phyloP scores from a whole-genome alignment of 2,888 invertebrate species.

The Papilio protenor region DNA sequence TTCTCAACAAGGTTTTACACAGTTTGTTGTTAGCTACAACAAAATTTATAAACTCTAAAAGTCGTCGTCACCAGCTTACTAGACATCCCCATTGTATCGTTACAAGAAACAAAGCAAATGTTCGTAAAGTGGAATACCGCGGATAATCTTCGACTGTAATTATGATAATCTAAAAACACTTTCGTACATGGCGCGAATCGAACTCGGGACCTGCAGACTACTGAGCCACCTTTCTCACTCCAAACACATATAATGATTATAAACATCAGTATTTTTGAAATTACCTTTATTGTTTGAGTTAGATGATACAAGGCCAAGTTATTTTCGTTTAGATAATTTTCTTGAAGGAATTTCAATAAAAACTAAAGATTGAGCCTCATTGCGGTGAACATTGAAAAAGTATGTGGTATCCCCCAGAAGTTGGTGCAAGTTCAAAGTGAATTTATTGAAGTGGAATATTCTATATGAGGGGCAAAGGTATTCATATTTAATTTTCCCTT shows the following conservation, averaged over 20 bases:
- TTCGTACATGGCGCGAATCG: too few relatives aligned
- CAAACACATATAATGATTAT: neutral
- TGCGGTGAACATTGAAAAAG: slow-evolving; percentile 58
- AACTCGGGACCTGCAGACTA: too few relatives aligned
- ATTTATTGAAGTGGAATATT: slow-evolving; percentile 80
- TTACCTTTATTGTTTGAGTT: neutral
- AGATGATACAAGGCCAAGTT: neutral
- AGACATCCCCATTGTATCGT: too few relatives aligned
- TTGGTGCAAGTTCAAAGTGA: slow-evolving; percentile 79
- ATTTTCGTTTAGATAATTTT: slow-evolving; percentile 16
- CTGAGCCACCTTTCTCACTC: too few relatives aligned
- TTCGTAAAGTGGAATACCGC: too few relatives aligned
- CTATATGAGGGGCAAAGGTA: slow-evolving; percentile 81
- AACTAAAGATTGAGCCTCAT: slow-evolving; percentile 55
- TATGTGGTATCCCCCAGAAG: slow-evolving; percentile 71
- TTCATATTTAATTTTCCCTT: slow-evolving; percentile 81
- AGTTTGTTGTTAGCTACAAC: neutral
- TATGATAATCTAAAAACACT: too few relatives aligned
- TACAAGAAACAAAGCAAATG: too few relatives aligned
- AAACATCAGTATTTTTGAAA: neutral
- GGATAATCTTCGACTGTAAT: too few relatives aligned
- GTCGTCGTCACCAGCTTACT: too few relatives aligned
- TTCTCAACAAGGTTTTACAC: neutral
- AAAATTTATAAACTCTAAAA: neutral
- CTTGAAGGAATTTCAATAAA: slow-evolving; percentile 24